Base-by-base conservation (phyloP, 1,140 invertebrate species). In the Drosophila orena region DNA sequence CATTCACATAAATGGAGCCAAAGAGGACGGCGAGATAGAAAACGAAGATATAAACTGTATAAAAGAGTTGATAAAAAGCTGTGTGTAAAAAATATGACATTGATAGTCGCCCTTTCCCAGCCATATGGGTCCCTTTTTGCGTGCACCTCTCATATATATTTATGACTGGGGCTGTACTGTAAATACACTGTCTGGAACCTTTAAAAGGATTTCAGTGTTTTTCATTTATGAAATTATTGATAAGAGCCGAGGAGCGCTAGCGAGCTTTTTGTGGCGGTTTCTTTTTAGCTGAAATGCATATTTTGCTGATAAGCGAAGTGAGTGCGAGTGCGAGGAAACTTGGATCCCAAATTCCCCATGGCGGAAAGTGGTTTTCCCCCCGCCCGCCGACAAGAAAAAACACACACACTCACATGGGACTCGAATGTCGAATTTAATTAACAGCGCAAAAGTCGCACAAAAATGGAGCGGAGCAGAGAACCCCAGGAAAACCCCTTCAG, bases 161-260 rank as follows among this genome's bases (percentile, higher is more conserved):
- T 86, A 86, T 86, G 78, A 72, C 42, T 61, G 78, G 78, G 56
- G 56, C 57, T 56, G 69, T 70, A 56, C 73, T 52, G 73, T 59
- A 52, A 52, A 46, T 70, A 57, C 75, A 61, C 58, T 24, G 66
- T 44, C 22, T 24, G 57, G 22, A 43, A 75, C 69, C 84, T 65
- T 89, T 90, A 89, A 89, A 89, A 89, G 84, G 84, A 89, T 89
- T 89, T 89, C 84, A 89, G 59, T 89, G 84, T 89, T 83, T 76
- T 72, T 70, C 76, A 83, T 88, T 88, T 88, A 88, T 88, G 84
- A 88, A 88, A 80, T 88, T 88, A 88, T 88, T 89, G 84, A 88
- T 88, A 88, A 88, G 84, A 61, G 79, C 46, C 27, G 46, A 27
- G 59, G 64, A 44, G 37, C 27, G 11, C 49, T 46, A 50, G 57